Evolutionary conservation across 2,888 invertebrate genomes (phyloP).

Genomic region (Lordiphosa fenestrarum): DNA sequence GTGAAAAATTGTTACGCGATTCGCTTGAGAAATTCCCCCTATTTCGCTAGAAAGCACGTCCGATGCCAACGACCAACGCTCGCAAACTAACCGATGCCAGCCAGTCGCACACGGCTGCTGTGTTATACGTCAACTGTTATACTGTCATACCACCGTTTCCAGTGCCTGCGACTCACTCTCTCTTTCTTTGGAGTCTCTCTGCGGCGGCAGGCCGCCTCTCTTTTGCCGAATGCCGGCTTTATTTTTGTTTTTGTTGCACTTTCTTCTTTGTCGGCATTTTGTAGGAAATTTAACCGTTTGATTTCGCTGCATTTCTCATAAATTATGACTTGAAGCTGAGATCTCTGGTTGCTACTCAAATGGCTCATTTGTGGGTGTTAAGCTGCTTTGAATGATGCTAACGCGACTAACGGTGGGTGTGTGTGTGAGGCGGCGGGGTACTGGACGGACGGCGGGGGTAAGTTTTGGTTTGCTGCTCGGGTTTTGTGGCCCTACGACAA

Average conservation of each 20-base stretch:
- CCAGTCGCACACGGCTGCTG: slow-evolving; percentile 5
- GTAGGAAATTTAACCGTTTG: slow-evolving; percentile 21
- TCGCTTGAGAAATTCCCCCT: slow-evolving; percentile 1
- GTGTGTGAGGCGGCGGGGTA: too few relatives aligned
- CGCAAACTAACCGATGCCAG: slow-evolving; percentile 60
- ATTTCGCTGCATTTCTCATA: slow-evolving; percentile 38
- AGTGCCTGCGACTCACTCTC: slow-evolving; percentile 12
- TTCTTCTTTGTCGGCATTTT: slow-evolving; percentile 43
- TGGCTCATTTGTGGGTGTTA: slow-evolving; percentile 12
- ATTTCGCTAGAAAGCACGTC: slow-evolving; percentile 50
- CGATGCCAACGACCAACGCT: slow-evolving; percentile 72
- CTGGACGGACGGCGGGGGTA: slow-evolving; percentile 1
- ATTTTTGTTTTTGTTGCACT: slow-evolving; percentile 25
- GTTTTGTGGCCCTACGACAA: slow-evolving; percentile 38
- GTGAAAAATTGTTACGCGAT: not conserved
- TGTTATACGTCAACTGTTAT: slow-evolving; percentile 25
- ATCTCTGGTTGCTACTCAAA: not conserved
- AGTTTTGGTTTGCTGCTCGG: slow-evolving; percentile 12
- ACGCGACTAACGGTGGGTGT: not conserved
- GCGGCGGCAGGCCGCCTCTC: not conserved
- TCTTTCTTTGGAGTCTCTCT: not conserved
- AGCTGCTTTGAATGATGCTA: slow-evolving; percentile 11
- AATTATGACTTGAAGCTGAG: slow-evolving; percentile 27
- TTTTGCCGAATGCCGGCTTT: slow-evolving; percentile 10
- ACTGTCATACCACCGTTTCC: slow-evolving; percentile 29